phyloP scores from a whole-genome alignment of 1,140 invertebrate species.

The Meloidogyne exigua region DNA sequence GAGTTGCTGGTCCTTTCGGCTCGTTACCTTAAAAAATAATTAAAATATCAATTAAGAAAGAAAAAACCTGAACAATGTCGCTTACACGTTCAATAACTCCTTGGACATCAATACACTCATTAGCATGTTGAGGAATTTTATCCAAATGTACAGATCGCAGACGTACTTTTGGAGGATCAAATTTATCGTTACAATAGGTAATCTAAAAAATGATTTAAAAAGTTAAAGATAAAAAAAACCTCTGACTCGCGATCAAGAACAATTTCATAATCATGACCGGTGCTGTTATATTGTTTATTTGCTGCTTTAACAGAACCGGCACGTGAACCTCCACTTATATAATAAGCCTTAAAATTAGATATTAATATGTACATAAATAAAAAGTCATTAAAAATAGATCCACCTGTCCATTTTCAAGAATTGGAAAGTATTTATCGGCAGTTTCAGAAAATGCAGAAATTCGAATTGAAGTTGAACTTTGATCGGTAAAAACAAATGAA shows the following conservation, averaged over 20 bases:
- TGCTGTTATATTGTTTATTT: slow-evolving; percentile 80
- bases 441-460: slow-evolving; percentile 88
- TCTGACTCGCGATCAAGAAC: slow-evolving; percentile 76
- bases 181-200: slow-evolving; percentile 33
- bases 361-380: too few species aligned
- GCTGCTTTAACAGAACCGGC: slow-evolving; percentile 76
- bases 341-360: slow-evolving; percentile 79
- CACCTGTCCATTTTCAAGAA: slow-evolving; percentile 76
- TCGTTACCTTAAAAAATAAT: slow-evolving; percentile 44
- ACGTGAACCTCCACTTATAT: slow-evolving; percentile 71
- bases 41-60: background rate
- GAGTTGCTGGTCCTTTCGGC: slow-evolving; percentile 76
- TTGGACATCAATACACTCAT: slow-evolving; percentile 74
- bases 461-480: slow-evolving; percentile 82
- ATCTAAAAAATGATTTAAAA: slow-evolving; percentile 5
- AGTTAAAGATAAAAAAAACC: slow-evolving; percentile 5
- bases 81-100: slow-evolving; percentile 78
- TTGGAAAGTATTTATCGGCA: slow-evolving; percentile 84
- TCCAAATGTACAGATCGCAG: slow-evolving; percentile 35
- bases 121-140: slow-evolving; percentile 31
- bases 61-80: slow-evolving; percentile 74
- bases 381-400: slow-evolving; percentile 10
- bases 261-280: slow-evolving; percentile 95
- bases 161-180: slow-evolving; percentile 37
- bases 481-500: slow-evolving; percentile 85